Evolutionary conservation across 1,140 invertebrate genomes (phyloP).

Genomic region (Mactra quadrangularis): DNA sequence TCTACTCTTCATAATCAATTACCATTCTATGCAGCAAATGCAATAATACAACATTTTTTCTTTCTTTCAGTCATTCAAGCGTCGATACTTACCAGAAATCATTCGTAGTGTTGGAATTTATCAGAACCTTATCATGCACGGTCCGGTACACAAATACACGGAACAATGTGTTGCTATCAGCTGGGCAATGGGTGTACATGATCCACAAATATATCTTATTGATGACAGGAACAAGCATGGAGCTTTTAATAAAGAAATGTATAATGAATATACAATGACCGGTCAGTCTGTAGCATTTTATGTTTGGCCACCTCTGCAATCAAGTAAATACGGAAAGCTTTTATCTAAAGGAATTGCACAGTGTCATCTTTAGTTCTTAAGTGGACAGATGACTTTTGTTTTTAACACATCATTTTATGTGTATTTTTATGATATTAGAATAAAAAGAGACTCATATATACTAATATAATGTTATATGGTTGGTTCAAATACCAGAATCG

Average conservation of each 20-base stretch:
- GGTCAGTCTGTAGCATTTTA: conserved; percentile 34
- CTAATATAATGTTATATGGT: no score
- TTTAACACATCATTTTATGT: background rate
- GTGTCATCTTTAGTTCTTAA: background rate
- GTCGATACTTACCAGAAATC: conserved; percentile 42
- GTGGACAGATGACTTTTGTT: background rate
- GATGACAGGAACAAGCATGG: conserved; percentile 30
- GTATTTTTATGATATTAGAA: no score
- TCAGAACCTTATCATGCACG: conserved; percentile 21
- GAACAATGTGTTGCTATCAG: conserved; percentile 41
- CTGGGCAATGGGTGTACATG: conserved; percentile 32
- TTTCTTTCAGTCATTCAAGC: conserved; percentile 41
- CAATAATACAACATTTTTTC: no score
- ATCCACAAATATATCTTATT: conserved; percentile 36
- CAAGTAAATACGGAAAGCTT: conserved; percentile 15
- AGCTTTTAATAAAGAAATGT: conserved; percentile 17
- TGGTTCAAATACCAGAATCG: no score
- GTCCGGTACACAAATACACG: conserved; percentile 15
- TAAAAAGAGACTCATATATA: no score
- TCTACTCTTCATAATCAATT: no score
- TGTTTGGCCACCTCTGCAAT: conserved; percentile 39
- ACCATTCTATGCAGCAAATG: no score
- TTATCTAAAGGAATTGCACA: conserved; percentile 44
- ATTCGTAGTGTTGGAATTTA: conserved; percentile 24
- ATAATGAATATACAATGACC: conserved; percentile 13